Evolutionary conservation across 1,140 invertebrate genomes (phyloP).

Genomic region (Brachionus koreanus): DNA sequence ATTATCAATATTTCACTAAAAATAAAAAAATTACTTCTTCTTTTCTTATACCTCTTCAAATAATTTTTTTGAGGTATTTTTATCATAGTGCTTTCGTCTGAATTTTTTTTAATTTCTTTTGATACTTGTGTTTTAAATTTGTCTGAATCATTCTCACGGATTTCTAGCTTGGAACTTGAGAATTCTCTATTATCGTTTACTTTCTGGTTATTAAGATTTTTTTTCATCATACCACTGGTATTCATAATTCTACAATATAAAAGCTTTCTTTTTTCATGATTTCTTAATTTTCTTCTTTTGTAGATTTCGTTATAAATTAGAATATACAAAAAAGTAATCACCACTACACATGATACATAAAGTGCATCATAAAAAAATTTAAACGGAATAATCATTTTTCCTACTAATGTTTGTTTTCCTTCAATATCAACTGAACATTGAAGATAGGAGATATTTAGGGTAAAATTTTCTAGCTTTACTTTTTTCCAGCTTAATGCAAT

Average conservation of each 20-base stretch:
- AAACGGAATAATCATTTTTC: constrained; percentile 31
- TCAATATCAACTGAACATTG: constrained; percentile 16
- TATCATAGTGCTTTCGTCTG: background rate
- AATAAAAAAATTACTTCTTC: background rate
- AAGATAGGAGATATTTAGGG: background rate
- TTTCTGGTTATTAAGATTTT: background rate
- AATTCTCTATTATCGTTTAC: background rate
- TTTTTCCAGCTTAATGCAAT: background rate
- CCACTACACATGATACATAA: background rate
- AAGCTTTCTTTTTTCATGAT: background rate
- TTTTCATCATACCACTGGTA: background rate
- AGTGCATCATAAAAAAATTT: constrained; percentile 21
- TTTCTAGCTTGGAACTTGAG: background rate
- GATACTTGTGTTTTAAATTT: background rate
- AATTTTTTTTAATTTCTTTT: background rate
- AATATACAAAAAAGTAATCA: constrained; percentile 29
- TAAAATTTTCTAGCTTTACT: background rate
- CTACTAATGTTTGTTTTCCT: background rate
- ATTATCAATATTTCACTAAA: background rate
- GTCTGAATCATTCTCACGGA: background rate
- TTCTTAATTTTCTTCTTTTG: background rate
- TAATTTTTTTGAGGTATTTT: background rate
- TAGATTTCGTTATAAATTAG: constrained; percentile 36
- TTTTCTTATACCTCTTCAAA: background rate
- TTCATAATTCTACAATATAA: constrained; percentile 22